Evolutionary conservation across 2,888 invertebrate genomes (phyloP).

Genomic region (Tachina lurida): DNA sequence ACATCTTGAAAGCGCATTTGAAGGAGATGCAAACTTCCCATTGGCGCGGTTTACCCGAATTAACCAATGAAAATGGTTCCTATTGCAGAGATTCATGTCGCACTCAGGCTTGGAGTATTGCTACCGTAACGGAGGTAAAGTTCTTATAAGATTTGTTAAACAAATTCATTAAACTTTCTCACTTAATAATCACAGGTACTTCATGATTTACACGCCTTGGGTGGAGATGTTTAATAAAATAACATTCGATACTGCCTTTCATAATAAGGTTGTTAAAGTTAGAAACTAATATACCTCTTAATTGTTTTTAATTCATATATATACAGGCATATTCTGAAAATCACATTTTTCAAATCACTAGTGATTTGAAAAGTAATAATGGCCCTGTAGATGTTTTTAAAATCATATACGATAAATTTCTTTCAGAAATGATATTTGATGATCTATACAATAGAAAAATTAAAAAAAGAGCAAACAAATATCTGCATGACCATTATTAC

Average conservation of each 20-base stretch:
- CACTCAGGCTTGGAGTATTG: slow-evolving; percentile 98
- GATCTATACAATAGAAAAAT: too few relatives aligned
- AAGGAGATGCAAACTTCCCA: slow-evolving; percentile 89
- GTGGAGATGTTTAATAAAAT: slow-evolving; percentile 76
- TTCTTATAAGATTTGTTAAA: background rate
- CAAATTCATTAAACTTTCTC: background rate
- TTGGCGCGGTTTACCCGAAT: slow-evolving; percentile 98
- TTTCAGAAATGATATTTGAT: too few relatives aligned
- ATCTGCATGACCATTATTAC: too few relatives aligned
- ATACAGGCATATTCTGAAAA: too few relatives aligned
- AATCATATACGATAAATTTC: too few relatives aligned
- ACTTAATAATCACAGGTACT: slow-evolving; percentile 75
- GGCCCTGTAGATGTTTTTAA: too few relatives aligned
- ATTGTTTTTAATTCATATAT: slow-evolving; percentile 15
- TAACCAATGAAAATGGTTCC: slow-evolving; percentile 94
- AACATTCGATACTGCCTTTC: slow-evolving; percentile 42
- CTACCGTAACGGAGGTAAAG: slow-evolving; percentile 92
- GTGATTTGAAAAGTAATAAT: too few relatives aligned
- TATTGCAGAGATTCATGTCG: slow-evolving; percentile 94
- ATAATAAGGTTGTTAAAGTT: slow-evolving; percentile 48
- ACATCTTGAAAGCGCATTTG: slow-evolving; percentile 88
- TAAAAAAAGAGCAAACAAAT: too few relatives aligned
- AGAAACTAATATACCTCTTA: slow-evolving; percentile 58
- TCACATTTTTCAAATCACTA: too few relatives aligned
- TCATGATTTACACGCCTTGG: slow-evolving; percentile 79